phyloP scores from a whole-genome alignment of 2,113 vertebrate species.

The Leptocoma aspasia region DNA sequence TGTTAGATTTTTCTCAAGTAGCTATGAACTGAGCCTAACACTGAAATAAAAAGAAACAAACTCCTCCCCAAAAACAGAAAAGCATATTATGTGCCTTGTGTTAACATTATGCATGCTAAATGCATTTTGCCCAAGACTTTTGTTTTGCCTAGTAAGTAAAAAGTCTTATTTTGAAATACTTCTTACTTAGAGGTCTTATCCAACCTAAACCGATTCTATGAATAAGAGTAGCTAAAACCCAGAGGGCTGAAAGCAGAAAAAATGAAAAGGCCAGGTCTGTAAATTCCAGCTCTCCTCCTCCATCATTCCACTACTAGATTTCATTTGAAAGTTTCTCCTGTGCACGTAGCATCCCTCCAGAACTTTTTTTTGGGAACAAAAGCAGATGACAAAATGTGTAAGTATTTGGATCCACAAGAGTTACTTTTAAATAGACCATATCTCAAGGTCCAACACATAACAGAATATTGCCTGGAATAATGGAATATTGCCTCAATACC shows the following conservation, averaged over 20 bases:
- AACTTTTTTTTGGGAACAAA: neutral
- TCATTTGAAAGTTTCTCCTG: neutral
- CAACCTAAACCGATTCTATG: neutral
- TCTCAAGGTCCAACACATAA: neutral
- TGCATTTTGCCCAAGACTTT: neutral
- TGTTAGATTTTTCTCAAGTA: neutral
- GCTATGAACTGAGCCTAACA: neutral
- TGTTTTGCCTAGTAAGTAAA: neutral
- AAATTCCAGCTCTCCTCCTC: neutral
- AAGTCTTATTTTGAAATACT: neutral
- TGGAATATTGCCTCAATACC: neutral
- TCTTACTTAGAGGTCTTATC: neutral
- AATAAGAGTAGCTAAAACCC: neutral
- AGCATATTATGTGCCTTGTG: neutral
- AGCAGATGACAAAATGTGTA: neutral
- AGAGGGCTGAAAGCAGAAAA: neutral
- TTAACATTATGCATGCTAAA: neutral
- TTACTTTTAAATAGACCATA: neutral
- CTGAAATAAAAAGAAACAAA: neutral
- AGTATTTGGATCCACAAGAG: neutral
- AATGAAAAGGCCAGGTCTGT: neutral
- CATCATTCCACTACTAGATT: neutral
- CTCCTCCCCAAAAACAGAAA: fast-evolving
- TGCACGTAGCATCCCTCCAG: neutral
- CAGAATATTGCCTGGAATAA: neutral